phyloP scores from a whole-genome alignment of 2,113 vertebrate species.

The Oncorhynchus gorbuscha region DNA sequence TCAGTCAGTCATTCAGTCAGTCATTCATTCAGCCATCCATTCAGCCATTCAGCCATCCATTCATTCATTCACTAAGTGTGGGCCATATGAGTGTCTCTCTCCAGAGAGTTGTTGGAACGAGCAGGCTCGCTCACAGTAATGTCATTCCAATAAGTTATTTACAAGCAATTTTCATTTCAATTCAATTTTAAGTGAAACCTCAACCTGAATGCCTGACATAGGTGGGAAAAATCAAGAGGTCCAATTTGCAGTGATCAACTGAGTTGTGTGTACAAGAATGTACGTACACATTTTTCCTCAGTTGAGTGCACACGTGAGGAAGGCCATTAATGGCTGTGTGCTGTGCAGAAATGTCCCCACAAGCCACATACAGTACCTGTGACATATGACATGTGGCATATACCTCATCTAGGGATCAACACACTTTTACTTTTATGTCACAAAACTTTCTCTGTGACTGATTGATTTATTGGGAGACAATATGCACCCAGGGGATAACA shows the following conservation, averaged over 20 bases:
- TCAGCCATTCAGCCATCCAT: no score
- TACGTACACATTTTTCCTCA: not conserved
- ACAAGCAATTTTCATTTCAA: constrained; percentile 27
- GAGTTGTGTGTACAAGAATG: not conserved
- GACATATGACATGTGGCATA: not conserved
- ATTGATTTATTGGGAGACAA: no score
- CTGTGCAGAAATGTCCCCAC: not conserved
- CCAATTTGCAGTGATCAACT: not conserved
- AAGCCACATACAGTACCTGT: not conserved
- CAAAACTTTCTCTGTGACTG: no score
- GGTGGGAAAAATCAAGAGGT: not conserved
- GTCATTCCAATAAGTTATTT: constrained; percentile 25
- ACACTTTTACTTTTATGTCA: no score
- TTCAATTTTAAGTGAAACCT: constrained; percentile 23
- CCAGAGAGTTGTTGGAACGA: constrained; percentile 29
- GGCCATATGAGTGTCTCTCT: constrained; percentile 18
- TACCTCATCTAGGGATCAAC: no score
- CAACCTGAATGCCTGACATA: not conserved
- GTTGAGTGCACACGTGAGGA: not conserved
- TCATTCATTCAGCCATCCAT: no score
- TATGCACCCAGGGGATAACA: no score
- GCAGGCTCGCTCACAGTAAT: constrained; percentile 15
- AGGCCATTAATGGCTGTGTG: not conserved
- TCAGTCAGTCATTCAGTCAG: no score
- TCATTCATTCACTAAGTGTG: constrained; percentile 18